phyloP scores from a whole-genome alignment of 2,888 invertebrate genomes.

The Yponomeuta cagnagella region DNA sequence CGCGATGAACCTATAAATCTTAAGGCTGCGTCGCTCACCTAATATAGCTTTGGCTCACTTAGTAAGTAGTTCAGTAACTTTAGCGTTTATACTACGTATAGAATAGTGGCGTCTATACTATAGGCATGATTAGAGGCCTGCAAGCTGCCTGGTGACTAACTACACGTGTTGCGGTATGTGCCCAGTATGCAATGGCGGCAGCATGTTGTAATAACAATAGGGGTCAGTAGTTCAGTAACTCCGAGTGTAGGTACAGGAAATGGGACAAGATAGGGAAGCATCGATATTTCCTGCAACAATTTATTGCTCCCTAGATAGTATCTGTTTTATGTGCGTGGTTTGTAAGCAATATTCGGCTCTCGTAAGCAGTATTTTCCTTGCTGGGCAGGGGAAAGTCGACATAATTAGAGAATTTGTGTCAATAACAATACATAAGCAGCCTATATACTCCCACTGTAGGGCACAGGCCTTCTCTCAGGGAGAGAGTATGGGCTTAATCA shows the following conservation, averaged over 20 bases:
- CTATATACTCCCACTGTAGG: too few relatives aligned
- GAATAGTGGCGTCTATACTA: background rate
- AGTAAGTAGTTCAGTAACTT: background rate
- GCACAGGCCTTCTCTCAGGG: too few relatives aligned
- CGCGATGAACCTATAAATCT: background rate
- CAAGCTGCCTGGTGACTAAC: background rate
- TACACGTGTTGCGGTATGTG: slow-evolving; percentile 4
- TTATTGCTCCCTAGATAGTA: background rate
- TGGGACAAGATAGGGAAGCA: background rate
- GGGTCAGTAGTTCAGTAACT: background rate
- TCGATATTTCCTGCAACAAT: background rate
- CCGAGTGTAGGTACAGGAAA: background rate
- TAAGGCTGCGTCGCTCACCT: background rate
- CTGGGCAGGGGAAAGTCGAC: too few relatives aligned
- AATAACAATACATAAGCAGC: too few relatives aligned
- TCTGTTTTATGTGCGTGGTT: background rate
- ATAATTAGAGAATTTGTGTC: too few relatives aligned
- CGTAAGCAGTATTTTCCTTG: too few relatives aligned
- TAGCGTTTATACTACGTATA: background rate
- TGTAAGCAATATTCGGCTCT: background rate
- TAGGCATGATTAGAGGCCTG: background rate
- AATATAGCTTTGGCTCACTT: background rate
- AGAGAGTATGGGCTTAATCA: too few relatives aligned
- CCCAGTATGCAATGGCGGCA: background rate
- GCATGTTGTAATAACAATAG: background rate